Percentiles rank a stretch among this genome's conserved stretches.
These are phyloP conservation scores for Bellardia bayeri DNA, from an alignment of 2,888 invertebrate genomes.

Conservation along the genomic window DNA sequence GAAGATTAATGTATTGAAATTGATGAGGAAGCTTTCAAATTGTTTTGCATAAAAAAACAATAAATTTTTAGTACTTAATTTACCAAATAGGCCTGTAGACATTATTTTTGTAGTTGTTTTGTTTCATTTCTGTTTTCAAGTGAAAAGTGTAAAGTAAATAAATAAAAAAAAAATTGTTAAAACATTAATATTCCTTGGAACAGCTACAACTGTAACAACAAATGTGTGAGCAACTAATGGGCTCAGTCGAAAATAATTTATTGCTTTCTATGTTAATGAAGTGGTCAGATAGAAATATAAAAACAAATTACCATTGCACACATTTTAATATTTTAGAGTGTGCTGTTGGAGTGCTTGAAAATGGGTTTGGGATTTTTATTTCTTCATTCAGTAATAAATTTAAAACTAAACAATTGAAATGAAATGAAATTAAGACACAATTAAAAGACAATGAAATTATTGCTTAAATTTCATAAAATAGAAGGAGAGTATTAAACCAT, in stretches of 20 bases:
- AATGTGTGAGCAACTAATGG: slow-evolving; percentile 21
- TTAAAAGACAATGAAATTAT: slow-evolving; percentile 15
- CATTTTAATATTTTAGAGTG: slow-evolving; percentile 2
- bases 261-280: slow-evolving; percentile 63
- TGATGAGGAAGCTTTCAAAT: no score
- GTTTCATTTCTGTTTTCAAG: slow-evolving; percentile 5
- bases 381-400: slow-evolving; percentile 16
- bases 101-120: slow-evolving; percentile 51
- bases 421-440: slow-evolving; percentile 17
- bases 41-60: no score
- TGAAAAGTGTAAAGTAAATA: not conserved
- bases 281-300: slow-evolving; percentile 36
- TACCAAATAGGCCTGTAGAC: not conserved
- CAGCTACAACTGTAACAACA: slow-evolving; percentile 2
- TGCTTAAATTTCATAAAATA: not conserved
- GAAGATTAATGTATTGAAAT: no score
- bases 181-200: slow-evolving; percentile 19
- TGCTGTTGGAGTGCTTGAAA: not conserved
- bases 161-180: slow-evolving; percentile 14
- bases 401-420: slow-evolving; percentile 8
- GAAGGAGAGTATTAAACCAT: no score
- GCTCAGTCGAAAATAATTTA: slow-evolving; percentile 49
- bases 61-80: no score
- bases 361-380: not conserved
- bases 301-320: not conserved